Evolutionary conservation across 2,797 vertebrate species (phyloP), one percentile per base, ranked within the genome.

Genomic region (Alca torda): DNA sequence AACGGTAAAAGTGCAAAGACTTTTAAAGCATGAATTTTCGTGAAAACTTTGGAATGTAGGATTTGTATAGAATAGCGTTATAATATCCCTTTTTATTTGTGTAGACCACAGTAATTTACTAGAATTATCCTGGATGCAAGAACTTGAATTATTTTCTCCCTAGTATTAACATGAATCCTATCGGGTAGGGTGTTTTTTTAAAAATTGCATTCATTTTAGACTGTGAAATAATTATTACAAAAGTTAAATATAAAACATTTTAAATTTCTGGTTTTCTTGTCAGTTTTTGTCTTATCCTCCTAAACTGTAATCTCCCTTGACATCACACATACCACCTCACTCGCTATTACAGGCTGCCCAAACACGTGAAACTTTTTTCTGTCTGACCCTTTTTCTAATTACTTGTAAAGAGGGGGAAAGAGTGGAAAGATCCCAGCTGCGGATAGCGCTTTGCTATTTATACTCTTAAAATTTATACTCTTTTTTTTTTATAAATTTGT

Each of bases 101-200:
- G 39, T 83, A 95, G 90, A 73, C 51, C 46, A 69, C 41, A 57
- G 21, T 83, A 81, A 82, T 56, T 95, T 94, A 87, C 41, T 95
- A 91, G 85, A 89, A 84, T 93, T 91, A 59, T 91, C 91, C 70
- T 85, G 75, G 78, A 91, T 51, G 45, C 46, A 75, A 89, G 57
- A 90, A 89, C 84, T 89, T 95, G 56, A 95, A 91, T 82, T 87
- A 48, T 90, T 85, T 95, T 93, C 84, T 95, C 89, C 75, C 35
- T 91, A 73, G 43, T 65, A 33, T 88, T 84, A 90, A 43, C 41
- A 50, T 72, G 41, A 89, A 70, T 87, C 24, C 50, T 65, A 19
- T n/a, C 33, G 46, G 5, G 26, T 65, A 65, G 15, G 31, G 3
- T 10, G 10, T 68, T 87, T 51, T 61, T 73, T 73, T 21, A 54